Evolutionary conservation across 2,113 vertebrate species (phyloP), one percentile per base, ranked within the genome.

Genomic region (Lepisosteus oculatus): DNA sequence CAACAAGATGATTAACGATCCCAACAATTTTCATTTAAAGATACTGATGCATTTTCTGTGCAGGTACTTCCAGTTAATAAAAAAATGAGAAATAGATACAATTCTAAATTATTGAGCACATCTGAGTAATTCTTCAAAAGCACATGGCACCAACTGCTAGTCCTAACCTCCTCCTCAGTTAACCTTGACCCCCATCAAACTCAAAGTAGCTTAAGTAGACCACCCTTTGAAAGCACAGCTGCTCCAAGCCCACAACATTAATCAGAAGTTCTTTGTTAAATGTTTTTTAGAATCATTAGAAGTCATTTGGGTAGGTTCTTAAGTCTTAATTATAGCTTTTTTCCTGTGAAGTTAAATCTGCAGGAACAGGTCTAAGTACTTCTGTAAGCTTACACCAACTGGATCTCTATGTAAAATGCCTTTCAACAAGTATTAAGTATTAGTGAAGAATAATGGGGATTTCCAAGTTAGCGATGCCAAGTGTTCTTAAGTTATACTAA

Each of bases 291-390:
- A 51, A 51, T 51, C 47, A 51, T 51, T 51, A 51, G 5, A 59
- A 51, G 47, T 5, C 47, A 51, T 51, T 2, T 59, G 13, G 11
- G n/a, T 12, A 59, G 2, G 12, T 59, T 59, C 11, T 59, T 12
- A 59, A 59, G 56, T 59, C n/a, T n/a, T 59, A 59, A 59, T 59
- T 59, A 59, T n/a, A 59, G n/a, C n/a, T 59, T 13, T 55, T 8
- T 55, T 55, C 3, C 56, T 59, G 56, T 59, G 4, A 59, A 59
- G 56, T 8, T 51, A 51, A 51, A 51, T 6, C 47, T 51, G 47
- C 47, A 51, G 9, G 5, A 59, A 59, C 13, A 4, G n/a, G 0
- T 59, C 11, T 59, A 59, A 8, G 3, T 59, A 14, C 56, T 59
- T 59, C 2, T 59, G 56, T 59, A 59, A 59, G 47, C 47, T 51